Evolutionary conservation across 2,888 invertebrate genomes (phyloP).

Genomic region (Nephrotoma appendiculata): DNA sequence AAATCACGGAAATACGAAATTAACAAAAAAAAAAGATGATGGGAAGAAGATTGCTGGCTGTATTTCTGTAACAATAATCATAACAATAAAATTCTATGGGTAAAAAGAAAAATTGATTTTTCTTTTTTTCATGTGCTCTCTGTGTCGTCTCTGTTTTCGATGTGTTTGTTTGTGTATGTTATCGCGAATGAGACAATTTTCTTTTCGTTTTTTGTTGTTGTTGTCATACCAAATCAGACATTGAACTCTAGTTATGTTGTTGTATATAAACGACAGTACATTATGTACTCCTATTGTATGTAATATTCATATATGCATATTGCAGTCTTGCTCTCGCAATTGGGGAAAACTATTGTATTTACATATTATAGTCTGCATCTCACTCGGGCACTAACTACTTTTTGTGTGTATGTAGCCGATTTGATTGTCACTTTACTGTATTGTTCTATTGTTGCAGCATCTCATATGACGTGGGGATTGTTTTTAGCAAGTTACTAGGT

Average conservation of each 20-base stretch:
- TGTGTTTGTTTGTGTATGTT: neutral
- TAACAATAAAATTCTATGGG: neutral
- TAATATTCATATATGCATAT: neutral
- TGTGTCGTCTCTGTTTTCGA: neutral
- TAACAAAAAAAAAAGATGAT: neutral
- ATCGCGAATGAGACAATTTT: neutral
- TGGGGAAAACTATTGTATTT: neutral
- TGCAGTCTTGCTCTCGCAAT: neutral
- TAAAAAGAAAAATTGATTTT: neutral
- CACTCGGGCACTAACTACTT: neutral
- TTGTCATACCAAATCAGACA: neutral
- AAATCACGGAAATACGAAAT: neutral
- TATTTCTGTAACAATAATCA: neutral
- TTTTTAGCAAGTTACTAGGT: neutral
- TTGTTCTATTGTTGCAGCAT: neutral
- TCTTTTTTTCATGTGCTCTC: neutral
- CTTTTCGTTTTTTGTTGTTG: neutral
- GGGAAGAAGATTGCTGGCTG: neutral
- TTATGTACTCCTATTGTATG: neutral
- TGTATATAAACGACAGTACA: neutral
- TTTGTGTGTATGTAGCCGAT: neutral
- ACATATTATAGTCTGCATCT: neutral
- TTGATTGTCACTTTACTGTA: neutral
- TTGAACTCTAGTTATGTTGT: neutral
- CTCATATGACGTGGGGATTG: neutral